Evolutionary conservation across 2,888 invertebrate species (phyloP), one percentile per base, ranked within the genome.

Genomic region (Catocala fraxini): DNA sequence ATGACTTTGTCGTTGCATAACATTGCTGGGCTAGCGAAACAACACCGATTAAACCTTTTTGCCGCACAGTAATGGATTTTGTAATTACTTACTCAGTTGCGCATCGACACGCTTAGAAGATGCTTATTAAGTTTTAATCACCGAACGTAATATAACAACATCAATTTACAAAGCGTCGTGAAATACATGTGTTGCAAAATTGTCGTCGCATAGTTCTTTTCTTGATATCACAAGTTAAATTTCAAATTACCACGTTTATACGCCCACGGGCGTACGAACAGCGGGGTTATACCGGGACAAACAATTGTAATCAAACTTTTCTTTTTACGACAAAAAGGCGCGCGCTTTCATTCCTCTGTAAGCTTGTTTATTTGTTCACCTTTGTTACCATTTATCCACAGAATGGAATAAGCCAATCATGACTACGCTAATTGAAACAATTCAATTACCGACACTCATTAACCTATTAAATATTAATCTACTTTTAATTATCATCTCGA

Each of bases 221-320:
- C 65, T 60, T 66, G 39, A 62, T 61, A 60, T 63, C 34, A 64
- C 35, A 70, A 70, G 62, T 70, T 73, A 70, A 64, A 72, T 69
- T 63, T 63, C 56, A 60, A 76, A 70, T 65, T 65, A 73, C 62
- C 48, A 46, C 55, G 57, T 11, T 64, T 61, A 52, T 63, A 42
- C 52, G n/a, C 55, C 25, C 48, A 58, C 51, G 43, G 12, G 51
- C 35, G 39, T 39, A 43, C 49, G 34, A 12, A 35, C 51, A 45
- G 12, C 56, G 25, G 13, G 25, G 52, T 58, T 61, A 60, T 60
- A 61, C 55, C 25, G 49, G 45, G 39, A 62, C 51, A 64, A 77
- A 74, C 69, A 77, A 65, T 65, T 68, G 70, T 68, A 59, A 75
- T 70, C 51, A 61, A 73, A 73, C 57, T 70, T 39, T 65, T 68